Evolutionary conservation across 2,797 vertebrate species (phyloP).

Genomic region (Notamacropus eugenii): DNA sequence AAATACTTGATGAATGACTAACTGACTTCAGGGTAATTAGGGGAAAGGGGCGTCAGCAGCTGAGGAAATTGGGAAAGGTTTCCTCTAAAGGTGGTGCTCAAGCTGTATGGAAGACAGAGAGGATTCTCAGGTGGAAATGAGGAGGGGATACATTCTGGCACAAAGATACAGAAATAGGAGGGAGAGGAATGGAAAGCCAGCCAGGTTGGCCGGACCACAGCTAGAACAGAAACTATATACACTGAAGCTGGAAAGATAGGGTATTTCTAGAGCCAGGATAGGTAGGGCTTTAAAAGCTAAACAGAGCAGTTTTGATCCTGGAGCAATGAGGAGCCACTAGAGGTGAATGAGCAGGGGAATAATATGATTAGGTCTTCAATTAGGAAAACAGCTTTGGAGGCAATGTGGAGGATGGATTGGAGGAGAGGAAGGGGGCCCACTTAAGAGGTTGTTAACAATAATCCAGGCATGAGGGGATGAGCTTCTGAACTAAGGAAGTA

Average conservation of each 20-base stretch:
- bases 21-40: background rate
- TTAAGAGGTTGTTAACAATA: background rate
- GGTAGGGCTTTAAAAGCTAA: background rate
- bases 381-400: background rate
- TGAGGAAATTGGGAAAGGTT: background rate
- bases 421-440: background rate
- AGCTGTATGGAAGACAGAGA: background rate
- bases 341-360: background rate
- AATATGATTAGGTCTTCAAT: background rate
- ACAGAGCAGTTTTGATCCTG: background rate
- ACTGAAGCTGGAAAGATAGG: background rate
- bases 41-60: background rate
- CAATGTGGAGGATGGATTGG: background rate
- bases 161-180: background rate
- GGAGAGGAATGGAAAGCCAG: background rate
- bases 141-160: background rate
- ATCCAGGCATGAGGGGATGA: background rate
- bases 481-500: background rate
- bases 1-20: background rate
- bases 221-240: background rate
- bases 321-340: background rate
- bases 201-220: background rate
- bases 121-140: background rate
- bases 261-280: background rate
- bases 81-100: background rate